Evolutionary conservation across 2,113 vertebrate genomes (phyloP).

Genomic region (Syngnathus typhle): DNA sequence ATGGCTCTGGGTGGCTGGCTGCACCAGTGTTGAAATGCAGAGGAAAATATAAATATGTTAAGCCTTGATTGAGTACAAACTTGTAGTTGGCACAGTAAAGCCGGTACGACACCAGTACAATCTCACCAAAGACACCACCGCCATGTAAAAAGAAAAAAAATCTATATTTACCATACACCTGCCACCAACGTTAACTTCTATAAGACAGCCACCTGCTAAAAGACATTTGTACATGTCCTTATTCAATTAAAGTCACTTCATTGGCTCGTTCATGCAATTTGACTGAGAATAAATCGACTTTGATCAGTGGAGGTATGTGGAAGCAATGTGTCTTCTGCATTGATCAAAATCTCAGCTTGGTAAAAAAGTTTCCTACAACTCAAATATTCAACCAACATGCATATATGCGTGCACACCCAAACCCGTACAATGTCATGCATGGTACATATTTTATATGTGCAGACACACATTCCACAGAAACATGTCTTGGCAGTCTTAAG

Average conservation of each 20-base stretch:
- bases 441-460: no score
- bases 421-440: neutral
- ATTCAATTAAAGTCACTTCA: slow-evolving; percentile 75
- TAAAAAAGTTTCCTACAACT: neutral
- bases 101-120: slow-evolving; percentile 52
- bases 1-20: slow-evolving; percentile 41
- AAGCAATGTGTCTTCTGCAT: slow-evolving; percentile 17
- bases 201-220: slow-evolving; percentile 71
- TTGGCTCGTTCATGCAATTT: slow-evolving; percentile 60
- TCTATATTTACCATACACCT: slow-evolving; percentile 66
- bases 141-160: neutral
- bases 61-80: slow-evolving; percentile 57
- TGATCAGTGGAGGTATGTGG: slow-evolving; percentile 51
- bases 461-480: no score
- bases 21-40: slow-evolving; percentile 53
- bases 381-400: neutral
- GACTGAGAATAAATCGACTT: slow-evolving; percentile 70
- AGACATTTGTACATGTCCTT: slow-evolving; percentile 75
- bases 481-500: no score
- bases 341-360: slow-evolving; percentile 45
- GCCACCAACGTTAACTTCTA: slow-evolving; percentile 69
- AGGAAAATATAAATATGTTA: slow-evolving; percentile 56
- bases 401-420: neutral
- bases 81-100: slow-evolving; percentile 65
- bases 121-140: slow-evolving; percentile 25